Conservation (phyloP, 2,113 vertebrate genomes). For the Anser brachyrhynchus region DNA sequence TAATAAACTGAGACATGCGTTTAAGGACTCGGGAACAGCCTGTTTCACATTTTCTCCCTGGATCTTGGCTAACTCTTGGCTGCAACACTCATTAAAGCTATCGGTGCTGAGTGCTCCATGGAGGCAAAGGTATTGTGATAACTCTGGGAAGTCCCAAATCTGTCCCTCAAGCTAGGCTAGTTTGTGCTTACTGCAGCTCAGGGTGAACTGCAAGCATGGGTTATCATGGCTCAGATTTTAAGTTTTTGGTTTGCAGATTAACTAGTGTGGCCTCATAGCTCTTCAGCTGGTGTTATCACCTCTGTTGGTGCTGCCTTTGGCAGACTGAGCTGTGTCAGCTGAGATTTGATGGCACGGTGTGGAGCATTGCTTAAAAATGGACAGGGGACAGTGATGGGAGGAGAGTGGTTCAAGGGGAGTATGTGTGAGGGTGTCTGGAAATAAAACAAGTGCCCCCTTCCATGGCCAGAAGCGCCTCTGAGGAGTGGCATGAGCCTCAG, state of each 20-base stretch:
- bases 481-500: not conserved
- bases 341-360: not conserved
- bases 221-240: not conserved
- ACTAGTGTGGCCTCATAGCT: not conserved
- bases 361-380: not conserved
- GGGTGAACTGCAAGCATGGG: not conserved
- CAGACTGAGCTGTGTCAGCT: rapidly evolving
- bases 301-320: not conserved
- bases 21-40: not conserved
- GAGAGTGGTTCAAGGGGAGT: not conserved
- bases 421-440: not conserved
- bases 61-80: not conserved
- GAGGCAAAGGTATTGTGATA: not conserved
- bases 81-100: not conserved
- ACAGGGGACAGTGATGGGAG: not conserved
- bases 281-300: not conserved
- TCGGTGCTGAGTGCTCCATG: not conserved
- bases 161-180: not conserved
- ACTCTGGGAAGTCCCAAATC: not conserved
- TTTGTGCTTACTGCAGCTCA: not conserved
- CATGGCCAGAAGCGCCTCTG: not conserved
- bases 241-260: constrained; percentile 4
- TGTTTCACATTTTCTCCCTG: not conserved
- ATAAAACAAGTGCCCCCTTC: not conserved
- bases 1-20: not conserved